A percentile compares a stretch with the other conserved stretches of the same genome.
Evolutionary conservation across 2,797 vertebrate species (phyloP).

Genomic region (Meda fulgida): DNA sequence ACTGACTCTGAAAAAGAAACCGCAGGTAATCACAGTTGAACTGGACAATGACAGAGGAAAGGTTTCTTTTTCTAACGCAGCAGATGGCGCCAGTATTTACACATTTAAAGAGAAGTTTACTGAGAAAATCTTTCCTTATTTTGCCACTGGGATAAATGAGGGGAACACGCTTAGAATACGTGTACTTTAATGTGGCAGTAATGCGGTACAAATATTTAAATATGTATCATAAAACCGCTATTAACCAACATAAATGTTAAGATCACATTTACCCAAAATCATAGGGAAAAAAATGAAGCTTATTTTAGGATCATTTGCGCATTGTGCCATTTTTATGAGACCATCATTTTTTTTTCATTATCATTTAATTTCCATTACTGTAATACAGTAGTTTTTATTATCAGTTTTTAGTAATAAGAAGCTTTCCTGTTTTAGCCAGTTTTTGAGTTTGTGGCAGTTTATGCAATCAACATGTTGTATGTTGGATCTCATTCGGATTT

Average conservation of each 20-base stretch:
- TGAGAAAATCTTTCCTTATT: slow-evolving; percentile 72
- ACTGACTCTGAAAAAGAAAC: slow-evolving; percentile 66
- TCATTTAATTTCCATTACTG: not conserved
- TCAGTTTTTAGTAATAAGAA: not conserved
- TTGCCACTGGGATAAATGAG: slow-evolving; percentile 68
- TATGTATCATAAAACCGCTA: too few relatives aligned
- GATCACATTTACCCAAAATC: not conserved
- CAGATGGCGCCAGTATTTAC: slow-evolving; percentile 64
- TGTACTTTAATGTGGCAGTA: slow-evolving; percentile 57
- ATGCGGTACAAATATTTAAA: not conserved
- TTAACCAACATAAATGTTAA: not conserved
- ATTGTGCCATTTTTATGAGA: not conserved
- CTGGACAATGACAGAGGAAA: slow-evolving; percentile 75
- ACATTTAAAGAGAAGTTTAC: slow-evolving; percentile 71
- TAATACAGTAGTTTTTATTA: not conserved
- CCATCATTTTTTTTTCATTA: not conserved
- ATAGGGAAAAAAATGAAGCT: not conserved
- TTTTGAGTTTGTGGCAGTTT: not conserved
- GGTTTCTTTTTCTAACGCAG: slow-evolving; percentile 67
- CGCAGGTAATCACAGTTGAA: slow-evolving; percentile 68
- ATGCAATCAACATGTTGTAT: not conserved
- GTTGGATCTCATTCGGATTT: not conserved
- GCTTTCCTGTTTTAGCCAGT: not conserved
- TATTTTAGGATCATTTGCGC: not conserved
- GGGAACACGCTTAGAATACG: slow-evolving; percentile 66